Evolutionary conservation across 2,888 invertebrate species (phyloP), one percentile per base, ranked within the genome.

Genomic region (Yponomeuta sedellus): DNA sequence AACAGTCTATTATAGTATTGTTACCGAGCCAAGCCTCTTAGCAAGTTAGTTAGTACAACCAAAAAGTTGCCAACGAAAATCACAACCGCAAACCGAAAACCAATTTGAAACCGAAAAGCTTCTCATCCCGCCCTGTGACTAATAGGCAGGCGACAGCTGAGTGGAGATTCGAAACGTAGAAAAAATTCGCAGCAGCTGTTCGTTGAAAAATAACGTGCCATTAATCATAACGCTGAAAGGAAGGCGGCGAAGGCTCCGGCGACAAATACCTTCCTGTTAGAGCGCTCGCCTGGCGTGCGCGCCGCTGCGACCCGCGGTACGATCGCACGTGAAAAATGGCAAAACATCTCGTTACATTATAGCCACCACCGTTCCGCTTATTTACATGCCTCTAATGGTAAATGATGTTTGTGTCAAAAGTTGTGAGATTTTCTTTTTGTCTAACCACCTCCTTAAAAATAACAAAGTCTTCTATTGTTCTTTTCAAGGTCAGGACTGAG

Each of bases 201-300:
- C 85, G 82, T 81, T 88, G 87, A 88, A 88, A 88, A 88, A 88
- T 88, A 88, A 84, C 83, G 78, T 80, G 78, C 82, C 87, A 87
- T 88, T 88, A 86, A 88, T 88, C 88, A 88, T 85, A 83, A 78
- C 80, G 81, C 77, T 82, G 86, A 84, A 83, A 86, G 85, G 85
- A 85, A 85, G 81, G 80, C 79, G 80, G 80, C 77, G 83, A 80
- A 79, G 81, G 79, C 77, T 75, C 78, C 74, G 81, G 52, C 85
- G 87, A 86, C 88, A 86, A 86, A 87, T 84, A 83, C 82, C 80
- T 85, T 86, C 84, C 84, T 81, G 80, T 74, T 74, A 73, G 69
- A 62, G 39, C 62, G 19, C 62, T 62, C 39, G 62, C 40, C 22
- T 59, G 59, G n/a, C 10, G 57, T n/a, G n/a, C 57, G 10, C 16